Percentiles rank a stretch among this genome's conserved stretches.
Evolutionary conservation across 2,888 invertebrate genomes (phyloP).

Genomic region (Sepiola atlantica): DNA sequence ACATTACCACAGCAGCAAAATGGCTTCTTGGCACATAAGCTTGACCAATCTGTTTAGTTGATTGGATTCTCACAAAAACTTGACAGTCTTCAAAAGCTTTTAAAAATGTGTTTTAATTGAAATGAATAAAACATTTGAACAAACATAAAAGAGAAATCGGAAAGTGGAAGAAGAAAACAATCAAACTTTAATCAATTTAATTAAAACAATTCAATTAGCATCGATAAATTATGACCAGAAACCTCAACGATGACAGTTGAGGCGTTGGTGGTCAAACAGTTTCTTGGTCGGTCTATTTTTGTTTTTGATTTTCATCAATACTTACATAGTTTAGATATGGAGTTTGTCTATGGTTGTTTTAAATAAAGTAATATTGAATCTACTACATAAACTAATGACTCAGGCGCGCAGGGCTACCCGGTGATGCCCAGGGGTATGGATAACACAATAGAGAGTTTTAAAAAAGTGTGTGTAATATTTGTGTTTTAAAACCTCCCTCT

Average conservation of each 20-base stretch:
- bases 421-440: too few species aligned
- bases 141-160: too few species aligned
- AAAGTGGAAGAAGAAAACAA: background rate
- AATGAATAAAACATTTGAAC: background rate
- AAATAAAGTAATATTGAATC: background rate
- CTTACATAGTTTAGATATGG: background rate
- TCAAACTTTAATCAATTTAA: background rate
- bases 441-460: too few species aligned
- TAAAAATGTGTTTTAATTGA: background rate
- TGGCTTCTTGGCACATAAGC: background rate
- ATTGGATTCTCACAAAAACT: conserved; percentile 15
- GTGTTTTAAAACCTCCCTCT: too few species aligned
- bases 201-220: conserved; percentile 32
- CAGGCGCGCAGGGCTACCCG: too few species aligned
- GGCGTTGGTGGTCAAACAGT: background rate
- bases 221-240: background rate
- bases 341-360: too few species aligned
- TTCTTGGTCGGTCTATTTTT: background rate
- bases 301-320: background rate
- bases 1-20: background rate
- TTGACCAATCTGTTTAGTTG: background rate
- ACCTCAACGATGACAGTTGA: background rate
- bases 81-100: background rate
- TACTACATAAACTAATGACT: too few species aligned
- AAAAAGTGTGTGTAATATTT: too few species aligned